These are phyloP conservation scores for Therioaphis trifolii DNA, from an alignment of 2,888 invertebrate species.

Conservation along the genomic window DNA sequence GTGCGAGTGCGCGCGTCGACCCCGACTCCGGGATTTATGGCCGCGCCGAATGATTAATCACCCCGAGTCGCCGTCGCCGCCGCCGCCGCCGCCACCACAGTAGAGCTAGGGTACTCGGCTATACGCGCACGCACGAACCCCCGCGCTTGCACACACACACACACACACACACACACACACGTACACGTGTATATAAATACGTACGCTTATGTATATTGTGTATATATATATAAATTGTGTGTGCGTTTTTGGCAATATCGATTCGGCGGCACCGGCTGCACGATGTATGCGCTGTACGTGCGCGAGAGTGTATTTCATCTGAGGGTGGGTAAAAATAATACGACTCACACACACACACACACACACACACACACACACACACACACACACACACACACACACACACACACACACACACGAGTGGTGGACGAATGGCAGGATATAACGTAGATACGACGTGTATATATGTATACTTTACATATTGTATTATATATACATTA, in stretches of 20 bases:
- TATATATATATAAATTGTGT: background rate
- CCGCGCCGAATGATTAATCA: slow-evolving; percentile 66
- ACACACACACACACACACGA: background rate
- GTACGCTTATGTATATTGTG: background rate
- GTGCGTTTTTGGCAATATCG: slow-evolving; percentile 45
- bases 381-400: no score
- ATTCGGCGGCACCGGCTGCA: slow-evolving; percentile 56
- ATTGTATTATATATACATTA: background rate
- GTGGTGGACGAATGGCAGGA: no score
- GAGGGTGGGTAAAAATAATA: slow-evolving; percentile 56
- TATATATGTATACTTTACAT: background rate
- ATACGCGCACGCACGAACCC: slow-evolving; percentile 23
- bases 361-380: no score
- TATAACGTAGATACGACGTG: background rate
- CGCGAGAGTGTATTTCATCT: slow-evolving; percentile 45
- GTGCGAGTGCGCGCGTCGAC: slow-evolving; percentile 65
- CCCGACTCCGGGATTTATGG: slow-evolving; percentile 62
- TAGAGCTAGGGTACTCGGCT: slow-evolving; percentile 58
- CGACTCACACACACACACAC: no score
- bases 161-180: slow-evolving; percentile 23
- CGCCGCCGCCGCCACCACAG: slow-evolving; percentile 62
- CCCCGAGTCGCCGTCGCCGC: slow-evolving; percentile 63
- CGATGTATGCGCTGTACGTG: slow-evolving; percentile 12
- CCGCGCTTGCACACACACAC: slow-evolving; percentile 27
- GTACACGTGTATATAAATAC: background rate